Percentiles rank a stretch among this genome's conserved stretches.
Conservation (phyloP, 2,797 vertebrate species). For the Rhynchotus rufescens region DNA sequence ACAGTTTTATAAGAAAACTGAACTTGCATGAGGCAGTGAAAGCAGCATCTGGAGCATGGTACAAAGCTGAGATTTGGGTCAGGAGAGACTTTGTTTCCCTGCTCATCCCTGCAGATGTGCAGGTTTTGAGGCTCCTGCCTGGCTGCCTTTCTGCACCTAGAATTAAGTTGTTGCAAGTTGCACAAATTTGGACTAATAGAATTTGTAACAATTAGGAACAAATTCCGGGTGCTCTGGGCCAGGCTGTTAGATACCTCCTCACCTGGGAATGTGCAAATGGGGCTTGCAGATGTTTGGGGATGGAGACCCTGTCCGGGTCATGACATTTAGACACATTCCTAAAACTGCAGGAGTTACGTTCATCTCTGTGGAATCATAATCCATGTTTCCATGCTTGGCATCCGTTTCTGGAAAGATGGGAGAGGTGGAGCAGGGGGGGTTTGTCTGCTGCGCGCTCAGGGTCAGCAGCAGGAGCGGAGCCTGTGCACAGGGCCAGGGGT, state of each 20-base stretch:
- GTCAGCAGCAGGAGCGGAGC: neutral
- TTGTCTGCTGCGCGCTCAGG: neutral
- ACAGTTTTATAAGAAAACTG: neutral
- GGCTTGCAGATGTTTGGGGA: neutral
- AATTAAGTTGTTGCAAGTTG: constrained; percentile 29
- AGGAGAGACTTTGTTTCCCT: neutral
- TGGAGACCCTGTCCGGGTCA: neutral
- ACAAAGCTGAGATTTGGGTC: neutral
- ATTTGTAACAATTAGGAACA: constrained; percentile 61
- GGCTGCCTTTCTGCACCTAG: neutral
- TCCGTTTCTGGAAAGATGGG: neutral
- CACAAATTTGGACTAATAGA: constrained; percentile 46
- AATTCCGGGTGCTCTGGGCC: constrained; percentile 6
- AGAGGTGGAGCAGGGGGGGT: neutral
- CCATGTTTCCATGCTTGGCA: accelerated
- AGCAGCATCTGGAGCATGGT: neutral
- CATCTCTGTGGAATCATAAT: neutral
- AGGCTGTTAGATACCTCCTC: constrained; percentile 23
- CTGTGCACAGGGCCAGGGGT: neutral
- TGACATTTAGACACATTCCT: neutral
- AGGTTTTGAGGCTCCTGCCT: neutral
- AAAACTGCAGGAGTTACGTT: neutral
- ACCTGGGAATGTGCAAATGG: neutral
- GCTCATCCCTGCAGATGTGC: neutral
- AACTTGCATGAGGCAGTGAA: no score